phyloP scores from a whole-genome alignment of 1,140 invertebrate species.

The Lepidurus couesii region DNA sequence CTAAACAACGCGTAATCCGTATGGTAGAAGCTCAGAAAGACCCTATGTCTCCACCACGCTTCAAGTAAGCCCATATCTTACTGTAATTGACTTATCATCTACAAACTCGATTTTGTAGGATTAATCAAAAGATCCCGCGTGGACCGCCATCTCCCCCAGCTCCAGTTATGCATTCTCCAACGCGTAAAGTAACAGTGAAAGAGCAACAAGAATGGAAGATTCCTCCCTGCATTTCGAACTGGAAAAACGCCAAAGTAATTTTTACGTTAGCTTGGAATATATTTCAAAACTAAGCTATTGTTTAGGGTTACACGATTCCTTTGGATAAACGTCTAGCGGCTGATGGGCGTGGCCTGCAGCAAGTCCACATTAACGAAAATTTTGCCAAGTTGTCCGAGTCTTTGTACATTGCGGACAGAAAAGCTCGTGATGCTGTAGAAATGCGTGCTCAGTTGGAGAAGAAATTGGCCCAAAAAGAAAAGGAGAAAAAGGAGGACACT shows the following conservation, averaged over 20 bases:
- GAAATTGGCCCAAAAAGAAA: conserved; percentile 94
- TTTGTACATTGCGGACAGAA: conserved; percentile 95
- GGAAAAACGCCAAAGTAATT: conserved; percentile 94
- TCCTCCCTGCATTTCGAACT: conserved; percentile 98
- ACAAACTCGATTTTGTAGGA: conserved; percentile 43
- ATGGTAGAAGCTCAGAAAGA: conserved; percentile 94
- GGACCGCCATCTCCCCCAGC: conserved; percentile 97
- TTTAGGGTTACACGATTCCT: conserved; percentile 90
- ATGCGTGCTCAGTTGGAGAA: conserved; percentile 92
- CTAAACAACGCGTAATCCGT: conserved; percentile 94
- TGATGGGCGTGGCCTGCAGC: conserved; percentile 93
- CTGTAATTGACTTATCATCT: background rate
- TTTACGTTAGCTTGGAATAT: background rate
- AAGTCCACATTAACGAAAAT: conserved; percentile 97
- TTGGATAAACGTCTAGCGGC: conserved; percentile 96
- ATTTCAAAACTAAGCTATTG: conserved; percentile 27
- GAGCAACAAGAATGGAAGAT: conserved; percentile 99
- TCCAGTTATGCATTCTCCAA: conserved; percentile 94
- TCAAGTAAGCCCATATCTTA: conserved; percentile 55
- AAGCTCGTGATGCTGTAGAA: conserved; percentile 94
- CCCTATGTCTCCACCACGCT: conserved; percentile 97
- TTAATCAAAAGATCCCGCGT: conserved; percentile 91
- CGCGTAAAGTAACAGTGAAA: conserved; percentile 90
- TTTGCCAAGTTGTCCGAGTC: conserved; percentile 98
- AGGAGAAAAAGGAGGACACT: conserved; percentile 96